Base-by-base conservation (phyloP, 2,113 vertebrate species). In the Eleginops maclovinus region DNA sequence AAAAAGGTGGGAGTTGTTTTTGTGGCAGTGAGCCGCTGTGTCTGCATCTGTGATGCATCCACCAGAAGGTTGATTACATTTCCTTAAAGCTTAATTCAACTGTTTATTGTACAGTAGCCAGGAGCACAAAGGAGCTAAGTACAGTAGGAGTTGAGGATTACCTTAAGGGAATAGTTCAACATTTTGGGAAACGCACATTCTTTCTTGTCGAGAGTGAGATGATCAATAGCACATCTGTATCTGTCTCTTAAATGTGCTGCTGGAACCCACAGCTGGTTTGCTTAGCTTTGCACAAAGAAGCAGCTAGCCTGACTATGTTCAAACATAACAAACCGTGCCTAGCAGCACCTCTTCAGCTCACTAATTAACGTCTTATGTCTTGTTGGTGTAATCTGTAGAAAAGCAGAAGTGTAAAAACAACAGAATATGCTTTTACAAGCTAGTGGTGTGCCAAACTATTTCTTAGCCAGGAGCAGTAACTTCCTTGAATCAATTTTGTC, bases 11-110 rank as follows among this genome's bases (percentile, higher is more conserved):
- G 79, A 79, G 49, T 58, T 80, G 54, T 71, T 75, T 74, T 73
- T 60, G 28, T 51, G 17, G 43, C 15, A 15, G 49, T 31, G 60
- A 66, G 66, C 49, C 53, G 3, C n/a, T 74, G 66, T 21, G 40
- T 70, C 64, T 70, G 40, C 53, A 43, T 77, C 47, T 73, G 13
- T 49, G 56, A 69, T 75, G 16, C 54, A 46, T 69, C 49, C 46
- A 50, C 36, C 54, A 74, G 75, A 68, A 75, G 72, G 79, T 64
- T 64, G 64, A 79, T 79, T 77, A 47, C 41, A 62, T 79, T 79
- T 79, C 56, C 58, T 36, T 46, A 72, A 82, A 73, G 72, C 59
- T 74, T 53, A 60, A 72, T 66, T 69, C 63, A 31, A 4, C 69
- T 65, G 63, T 58, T 60, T 71, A 66, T 58, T 70, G 54, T 66